Conservation (phyloP, 2,113 vertebrate species). For the Serinus canaria region DNA sequence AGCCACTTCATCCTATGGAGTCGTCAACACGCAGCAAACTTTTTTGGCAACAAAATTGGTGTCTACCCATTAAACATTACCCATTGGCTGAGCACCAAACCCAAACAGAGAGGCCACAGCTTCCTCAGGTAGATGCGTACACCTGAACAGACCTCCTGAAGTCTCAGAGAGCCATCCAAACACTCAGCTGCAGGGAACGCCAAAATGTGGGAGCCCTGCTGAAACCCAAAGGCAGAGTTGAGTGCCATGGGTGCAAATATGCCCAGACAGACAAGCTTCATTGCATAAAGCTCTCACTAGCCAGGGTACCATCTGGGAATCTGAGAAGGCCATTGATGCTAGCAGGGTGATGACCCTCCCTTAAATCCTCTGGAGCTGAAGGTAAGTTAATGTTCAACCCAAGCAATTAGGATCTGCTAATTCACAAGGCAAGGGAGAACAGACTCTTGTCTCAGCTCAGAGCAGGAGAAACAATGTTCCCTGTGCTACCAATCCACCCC, state of each 20-base stretch:
- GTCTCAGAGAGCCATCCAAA: background rate
- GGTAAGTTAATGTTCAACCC: background rate
- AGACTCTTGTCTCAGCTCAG: background rate
- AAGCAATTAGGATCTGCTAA: background rate
- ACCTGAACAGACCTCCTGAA: background rate
- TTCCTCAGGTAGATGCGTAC: background rate
- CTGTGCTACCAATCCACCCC: fast-evolving
- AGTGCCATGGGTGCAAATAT: background rate
- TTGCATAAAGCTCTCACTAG: fast-evolving
- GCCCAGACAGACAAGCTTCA: background rate
- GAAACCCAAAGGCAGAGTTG: background rate
- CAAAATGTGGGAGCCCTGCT: background rate
- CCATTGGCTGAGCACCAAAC: background rate
- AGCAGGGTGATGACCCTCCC: background rate
- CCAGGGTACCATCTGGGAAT: background rate
- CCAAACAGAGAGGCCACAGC: background rate
- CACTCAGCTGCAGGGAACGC: background rate
- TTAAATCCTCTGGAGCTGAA: background rate
- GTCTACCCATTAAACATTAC: background rate
- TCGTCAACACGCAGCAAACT: background rate
- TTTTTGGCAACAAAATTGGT: background rate
- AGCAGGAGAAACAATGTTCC: background rate
- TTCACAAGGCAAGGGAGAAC: background rate
- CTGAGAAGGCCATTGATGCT: background rate
- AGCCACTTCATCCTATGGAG: background rate